Conservation (phyloP, 1,140 invertebrate species). For the Temnothorax longispinosus region DNA sequence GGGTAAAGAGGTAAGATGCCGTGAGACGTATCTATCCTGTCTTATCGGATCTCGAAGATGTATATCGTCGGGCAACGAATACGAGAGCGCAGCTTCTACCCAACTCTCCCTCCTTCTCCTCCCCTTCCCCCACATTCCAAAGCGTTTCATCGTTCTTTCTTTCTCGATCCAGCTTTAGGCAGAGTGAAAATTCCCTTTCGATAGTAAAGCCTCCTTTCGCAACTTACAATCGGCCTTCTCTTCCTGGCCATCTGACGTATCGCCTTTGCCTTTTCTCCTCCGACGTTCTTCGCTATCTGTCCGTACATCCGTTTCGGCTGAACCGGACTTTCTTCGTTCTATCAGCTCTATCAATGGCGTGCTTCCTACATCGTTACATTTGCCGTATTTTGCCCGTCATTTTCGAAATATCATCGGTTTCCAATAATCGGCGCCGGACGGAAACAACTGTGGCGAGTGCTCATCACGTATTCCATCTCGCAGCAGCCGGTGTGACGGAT, state of each 20-base stretch:
- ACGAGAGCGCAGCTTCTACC: constrained; percentile 62
- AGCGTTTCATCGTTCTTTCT: constrained; percentile 38
- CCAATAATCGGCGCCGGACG: constrained; percentile 65
- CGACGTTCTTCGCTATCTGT: not conserved
- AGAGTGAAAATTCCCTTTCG: constrained; percentile 45
- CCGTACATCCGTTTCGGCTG: not conserved
- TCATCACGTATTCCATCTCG: constrained; percentile 78
- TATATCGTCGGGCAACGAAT: constrained; percentile 78
- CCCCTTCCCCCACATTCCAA: not conserved
- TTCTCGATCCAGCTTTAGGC: constrained; percentile 60
- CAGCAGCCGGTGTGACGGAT: constrained; percentile 67
- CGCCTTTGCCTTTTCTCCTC: not conserved
- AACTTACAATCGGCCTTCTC: constrained; percentile 11
- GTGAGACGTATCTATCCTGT: constrained; percentile 83
- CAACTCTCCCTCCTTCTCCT: not conserved
- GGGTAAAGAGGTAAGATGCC: constrained; percentile 81
- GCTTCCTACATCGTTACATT: constrained; percentile 53
- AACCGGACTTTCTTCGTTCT: not conserved
- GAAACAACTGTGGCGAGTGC: constrained; percentile 43
- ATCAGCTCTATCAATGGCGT: not conserved
- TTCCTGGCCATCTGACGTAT: not conserved
- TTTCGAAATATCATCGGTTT: constrained; percentile 74
- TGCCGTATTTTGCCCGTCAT: constrained; percentile 59
- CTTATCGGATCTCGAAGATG: constrained; percentile 83
- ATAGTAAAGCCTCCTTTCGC: constrained; percentile 43